These are phyloP conservation scores for Nasonia giraulti DNA, from an alignment of 1,140 invertebrate genomes.

Conservation along the genomic window DNA sequence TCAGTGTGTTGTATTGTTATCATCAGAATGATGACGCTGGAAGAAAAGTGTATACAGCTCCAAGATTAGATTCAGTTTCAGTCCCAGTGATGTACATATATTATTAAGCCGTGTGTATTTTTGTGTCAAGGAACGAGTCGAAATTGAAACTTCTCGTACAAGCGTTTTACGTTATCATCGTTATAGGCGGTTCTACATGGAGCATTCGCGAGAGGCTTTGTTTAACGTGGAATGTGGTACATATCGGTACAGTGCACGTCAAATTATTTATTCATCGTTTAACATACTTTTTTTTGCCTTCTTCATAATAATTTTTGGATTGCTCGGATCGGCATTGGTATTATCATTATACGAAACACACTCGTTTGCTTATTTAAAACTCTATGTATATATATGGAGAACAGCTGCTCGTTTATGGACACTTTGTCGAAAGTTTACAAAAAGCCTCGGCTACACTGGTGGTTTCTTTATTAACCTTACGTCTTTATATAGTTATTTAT, in stretches of 20 bases:
- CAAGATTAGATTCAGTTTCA: background rate
- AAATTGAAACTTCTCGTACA: conserved; percentile 51
- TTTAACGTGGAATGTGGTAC: conserved; percentile 44
- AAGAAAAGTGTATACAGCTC: background rate
- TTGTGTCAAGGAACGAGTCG: background rate
- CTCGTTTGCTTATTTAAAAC: conserved; percentile 23
- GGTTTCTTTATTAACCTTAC: conserved; percentile 3
- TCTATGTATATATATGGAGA: conserved; percentile 4
- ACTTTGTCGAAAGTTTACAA: conserved; percentile 48
- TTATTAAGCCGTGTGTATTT: background rate
- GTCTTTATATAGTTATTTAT: background rate
- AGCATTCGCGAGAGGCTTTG: conserved; percentile 40
- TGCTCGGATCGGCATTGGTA: background rate
- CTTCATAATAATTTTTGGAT: background rate
- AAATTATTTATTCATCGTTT: conserved; percentile 18
- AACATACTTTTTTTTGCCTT: background rate
- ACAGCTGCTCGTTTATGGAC: conserved; percentile 31
- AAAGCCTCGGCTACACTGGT: conserved; percentile 36
- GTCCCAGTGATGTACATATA: background rate
- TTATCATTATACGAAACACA: conserved; percentile 20
- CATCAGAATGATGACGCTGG: background rate
- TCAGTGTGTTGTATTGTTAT: background rate
- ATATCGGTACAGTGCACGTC: conserved; percentile 44
- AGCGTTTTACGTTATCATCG: conserved; percentile 1
- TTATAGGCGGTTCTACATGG: conserved; percentile 36